Percentiles rank a stretch among this genome's conserved stretches.
These are phyloP conservation scores for Zoanthus solanderi DNA, from an alignment of 92 coral and sea anemone genomes.

Conservation along the genomic window DNA sequence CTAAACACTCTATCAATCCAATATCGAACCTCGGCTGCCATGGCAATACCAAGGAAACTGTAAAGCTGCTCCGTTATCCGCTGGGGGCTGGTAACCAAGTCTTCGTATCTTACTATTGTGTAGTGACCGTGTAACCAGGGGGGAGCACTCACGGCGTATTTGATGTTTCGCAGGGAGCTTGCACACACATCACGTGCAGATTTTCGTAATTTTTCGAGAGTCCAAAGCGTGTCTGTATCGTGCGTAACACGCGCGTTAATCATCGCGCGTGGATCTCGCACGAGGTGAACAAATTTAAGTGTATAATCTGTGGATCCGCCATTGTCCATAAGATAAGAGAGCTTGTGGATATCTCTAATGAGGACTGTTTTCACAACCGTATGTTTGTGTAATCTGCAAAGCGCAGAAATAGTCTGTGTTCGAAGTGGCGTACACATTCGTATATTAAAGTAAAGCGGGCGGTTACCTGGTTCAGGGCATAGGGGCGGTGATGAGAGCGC, in stretches of 20 bases:
- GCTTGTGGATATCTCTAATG: conserved; percentile 76
- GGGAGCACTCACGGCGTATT: conserved; percentile 88
- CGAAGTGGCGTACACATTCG: conserved; percentile 86
- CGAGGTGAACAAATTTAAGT: conserved; percentile 88
- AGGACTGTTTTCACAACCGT: conserved; percentile 89
- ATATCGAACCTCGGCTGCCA: conserved; percentile 74
- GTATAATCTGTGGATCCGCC: conserved; percentile 76
- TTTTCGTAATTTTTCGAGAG: conserved; percentile 66
- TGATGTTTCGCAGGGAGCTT: conserved; percentile 79
- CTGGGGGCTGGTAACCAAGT: conserved; percentile 80
- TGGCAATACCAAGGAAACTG: conserved; percentile 76
- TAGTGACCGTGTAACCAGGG: conserved; percentile 83
- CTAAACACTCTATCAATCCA: conserved; percentile 79
- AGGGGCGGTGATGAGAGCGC: conserved; percentile 92
- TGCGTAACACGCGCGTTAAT: conserved; percentile 71
- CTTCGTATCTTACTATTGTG: conserved; percentile 93
- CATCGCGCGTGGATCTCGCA: conserved; percentile 95
- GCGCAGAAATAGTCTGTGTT: conserved; percentile 84
- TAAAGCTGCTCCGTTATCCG: conserved; percentile 87
- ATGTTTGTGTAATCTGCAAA: conserved; percentile 85
- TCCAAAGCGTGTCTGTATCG: conserved; percentile 68
- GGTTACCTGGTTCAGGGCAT: conserved; percentile 74
- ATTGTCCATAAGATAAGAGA: conserved; percentile 79
- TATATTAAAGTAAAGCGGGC: conserved; percentile 68
- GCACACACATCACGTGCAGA: conserved; percentile 76